Percentiles rank a stretch among this genome's conserved stretches.
These are phyloP conservation scores for Magallana ariakensis DNA, from an alignment of 1,140 invertebrate species.

Conservation along the genomic window DNA sequence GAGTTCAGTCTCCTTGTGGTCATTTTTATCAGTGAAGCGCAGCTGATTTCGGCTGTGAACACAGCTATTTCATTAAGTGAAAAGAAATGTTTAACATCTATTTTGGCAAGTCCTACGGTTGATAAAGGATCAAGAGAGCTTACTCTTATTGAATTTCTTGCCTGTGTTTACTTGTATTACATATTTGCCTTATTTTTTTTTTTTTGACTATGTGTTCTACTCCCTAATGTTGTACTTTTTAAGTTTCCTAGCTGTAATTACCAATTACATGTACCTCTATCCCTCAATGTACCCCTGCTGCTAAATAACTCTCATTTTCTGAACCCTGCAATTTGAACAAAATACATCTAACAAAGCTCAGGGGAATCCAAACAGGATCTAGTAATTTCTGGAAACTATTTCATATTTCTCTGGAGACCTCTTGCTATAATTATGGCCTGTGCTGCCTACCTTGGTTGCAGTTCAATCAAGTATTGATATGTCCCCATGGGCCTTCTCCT, in stretches of 20 bases:
- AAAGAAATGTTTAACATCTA: background rate
- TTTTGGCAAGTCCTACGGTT: background rate
- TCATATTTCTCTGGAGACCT: slow-evolving; percentile 52
- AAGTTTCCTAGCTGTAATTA: background rate
- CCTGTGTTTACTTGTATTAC: too few relatives aligned
- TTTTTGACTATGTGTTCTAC: too few relatives aligned
- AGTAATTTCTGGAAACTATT: slow-evolving; percentile 53
- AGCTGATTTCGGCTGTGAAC: too few relatives aligned
- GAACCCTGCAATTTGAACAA: slow-evolving; percentile 39
- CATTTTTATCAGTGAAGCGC: slow-evolving; percentile 1
- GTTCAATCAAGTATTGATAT: slow-evolving; percentile 47
- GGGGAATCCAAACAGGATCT: slow-evolving; percentile 50
- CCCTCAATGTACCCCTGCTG: slow-evolving; percentile 34
- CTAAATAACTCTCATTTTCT: slow-evolving; percentile 45
- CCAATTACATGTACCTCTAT: background rate
- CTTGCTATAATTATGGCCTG: slow-evolving; percentile 52
- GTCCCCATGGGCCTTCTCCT: slow-evolving; percentile 11
- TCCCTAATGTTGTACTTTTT: too few relatives aligned
- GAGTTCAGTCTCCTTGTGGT: background rate
- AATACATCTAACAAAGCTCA: slow-evolving; percentile 48
- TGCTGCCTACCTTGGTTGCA: slow-evolving; percentile 42
- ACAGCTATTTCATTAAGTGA: background rate
- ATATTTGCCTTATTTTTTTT: too few relatives aligned
- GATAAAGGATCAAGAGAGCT: background rate
- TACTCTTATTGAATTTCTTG: too few relatives aligned